phyloP scores from a whole-genome alignment of 1,140 invertebrate genomes.

The Pogonognathellus flavescens region DNA sequence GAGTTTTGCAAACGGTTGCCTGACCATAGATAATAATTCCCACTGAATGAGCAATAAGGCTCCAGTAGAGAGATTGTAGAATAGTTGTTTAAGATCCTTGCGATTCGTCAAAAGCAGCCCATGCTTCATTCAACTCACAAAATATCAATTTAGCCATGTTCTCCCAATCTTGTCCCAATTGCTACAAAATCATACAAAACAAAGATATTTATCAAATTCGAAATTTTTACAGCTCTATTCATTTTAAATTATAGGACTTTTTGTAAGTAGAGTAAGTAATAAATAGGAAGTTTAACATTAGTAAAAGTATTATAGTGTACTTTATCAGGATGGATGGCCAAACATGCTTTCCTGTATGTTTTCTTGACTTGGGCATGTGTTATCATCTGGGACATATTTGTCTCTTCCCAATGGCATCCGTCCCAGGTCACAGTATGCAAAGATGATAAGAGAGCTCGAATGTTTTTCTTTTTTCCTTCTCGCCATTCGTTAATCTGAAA shows the following conservation, averaged over 20 bases:
- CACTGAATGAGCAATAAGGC: no score
- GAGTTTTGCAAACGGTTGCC: not conserved
- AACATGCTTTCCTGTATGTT: constrained; percentile 92
- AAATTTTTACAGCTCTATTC: no score
- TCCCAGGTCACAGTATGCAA: constrained; percentile 95
- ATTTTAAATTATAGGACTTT: no score
- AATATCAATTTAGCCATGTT: constrained; percentile 96
- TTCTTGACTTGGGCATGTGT: constrained; percentile 94
- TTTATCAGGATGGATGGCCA: constrained; percentile 99
- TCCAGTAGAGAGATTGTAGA: no score
- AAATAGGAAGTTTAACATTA: no score
- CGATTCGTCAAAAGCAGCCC: constrained; percentile 90
- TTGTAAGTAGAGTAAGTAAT: no score
- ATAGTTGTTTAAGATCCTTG: constrained; percentile 20
- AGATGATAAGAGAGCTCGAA: constrained; percentile 93
- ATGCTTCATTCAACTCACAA: constrained; percentile 98
- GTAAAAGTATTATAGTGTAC: constrained; percentile 72
- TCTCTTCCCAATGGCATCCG: constrained; percentile 90
- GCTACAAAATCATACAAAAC: constrained; percentile 73
- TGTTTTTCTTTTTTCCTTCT: constrained; percentile 96
- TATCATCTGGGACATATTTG: constrained; percentile 95
- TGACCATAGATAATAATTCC: not conserved
- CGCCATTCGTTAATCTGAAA: constrained; percentile 82
- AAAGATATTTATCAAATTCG: not conserved
- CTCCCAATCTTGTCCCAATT: constrained; percentile 89